Base-by-base conservation (phyloP, 2,888 invertebrate genomes). In the Crossocerus cetratus region DNA sequence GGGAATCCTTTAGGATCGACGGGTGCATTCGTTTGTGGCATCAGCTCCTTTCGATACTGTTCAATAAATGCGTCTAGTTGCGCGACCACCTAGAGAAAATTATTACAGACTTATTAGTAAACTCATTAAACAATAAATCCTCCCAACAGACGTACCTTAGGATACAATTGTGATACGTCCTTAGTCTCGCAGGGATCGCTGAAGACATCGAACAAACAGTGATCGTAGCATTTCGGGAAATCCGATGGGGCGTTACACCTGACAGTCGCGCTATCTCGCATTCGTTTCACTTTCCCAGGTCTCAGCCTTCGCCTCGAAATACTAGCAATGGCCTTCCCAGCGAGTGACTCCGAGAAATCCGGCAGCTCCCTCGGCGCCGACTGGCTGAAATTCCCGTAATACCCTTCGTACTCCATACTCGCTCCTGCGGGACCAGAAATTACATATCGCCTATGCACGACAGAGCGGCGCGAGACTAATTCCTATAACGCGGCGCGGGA, bases 101-200 rank as follows among this genome's bases (percentile, higher is more conserved):
- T 56, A 16, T 58, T 18, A 43, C 18, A n/a, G n/a, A n/a, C n/a
- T n/a, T n/a, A 32, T 32, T 32, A 32, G 8, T 32, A 32, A 5
- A 32, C 11, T 2, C 1, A 32, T 32, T 32, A 8, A 32, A 32
- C 11, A 2, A 32, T 32, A 11, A 32, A 32, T 32, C n/a, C n/a
- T n/a, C n/a, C n/a, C 2, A 32, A 11, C 3, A 32, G 32, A 8
- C 8, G 32, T 56, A 88, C 89, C 69, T 83, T 16, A 2, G 86
- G 86, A 68, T 83, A 45, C n/a, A 68, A 11, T 0, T 49, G n/a
- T 0, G 87, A 88, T 16, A 89, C 23, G 64, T 89, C 87, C 5
- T 32, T 74, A n/a, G 81, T 86, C 65, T 89, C 89, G 59, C 89
- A 89, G 18, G 89, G 89, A 82, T 89, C 89, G 0, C 65, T 42